Evolutionary conservation across 2,113 vertebrate genomes (phyloP).

Genomic region (Melospiza melodia): DNA sequence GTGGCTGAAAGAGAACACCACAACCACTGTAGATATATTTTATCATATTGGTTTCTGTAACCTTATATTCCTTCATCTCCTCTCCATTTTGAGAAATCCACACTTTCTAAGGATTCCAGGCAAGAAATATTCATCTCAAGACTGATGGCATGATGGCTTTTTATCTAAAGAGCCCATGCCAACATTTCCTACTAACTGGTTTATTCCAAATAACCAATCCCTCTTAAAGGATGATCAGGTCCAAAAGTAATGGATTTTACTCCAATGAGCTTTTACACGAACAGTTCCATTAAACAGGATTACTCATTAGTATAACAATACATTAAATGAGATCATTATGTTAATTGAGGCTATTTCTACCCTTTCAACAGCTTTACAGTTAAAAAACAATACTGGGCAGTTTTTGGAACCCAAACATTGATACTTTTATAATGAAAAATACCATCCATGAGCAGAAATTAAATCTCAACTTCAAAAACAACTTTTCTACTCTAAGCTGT

Average conservation of each 20-base stretch:
- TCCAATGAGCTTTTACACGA: not conserved
- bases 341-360: not conserved
- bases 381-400: not conserved
- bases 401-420: not conserved
- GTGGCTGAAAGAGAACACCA: not conserved
- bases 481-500: not conserved
- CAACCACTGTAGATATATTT: not conserved
- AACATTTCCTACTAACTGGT: not conserved
- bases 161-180: not conserved
- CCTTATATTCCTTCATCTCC: not conserved
- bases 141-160: not conserved
- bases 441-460: not conserved
- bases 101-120: not conserved
- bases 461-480: not conserved
- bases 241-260: slow-evolving; percentile 42
- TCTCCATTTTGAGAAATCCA: not conserved
- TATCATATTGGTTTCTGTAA: not conserved
- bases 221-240: slow-evolving; percentile 33
- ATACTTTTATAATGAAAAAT: not conserved
- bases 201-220: slow-evolving; percentile 31
- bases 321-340: not conserved
- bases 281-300: slow-evolving; percentile 30
- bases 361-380: not conserved
- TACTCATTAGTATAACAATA: slow-evolving; percentile 6
- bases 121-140: not conserved